Percentiles rank a stretch among this genome's conserved stretches.
These are phyloP conservation scores for Ochotona princeps DNA, from an alignment of 2,113 vertebrate genomes.

Conservation along the genomic window DNA sequence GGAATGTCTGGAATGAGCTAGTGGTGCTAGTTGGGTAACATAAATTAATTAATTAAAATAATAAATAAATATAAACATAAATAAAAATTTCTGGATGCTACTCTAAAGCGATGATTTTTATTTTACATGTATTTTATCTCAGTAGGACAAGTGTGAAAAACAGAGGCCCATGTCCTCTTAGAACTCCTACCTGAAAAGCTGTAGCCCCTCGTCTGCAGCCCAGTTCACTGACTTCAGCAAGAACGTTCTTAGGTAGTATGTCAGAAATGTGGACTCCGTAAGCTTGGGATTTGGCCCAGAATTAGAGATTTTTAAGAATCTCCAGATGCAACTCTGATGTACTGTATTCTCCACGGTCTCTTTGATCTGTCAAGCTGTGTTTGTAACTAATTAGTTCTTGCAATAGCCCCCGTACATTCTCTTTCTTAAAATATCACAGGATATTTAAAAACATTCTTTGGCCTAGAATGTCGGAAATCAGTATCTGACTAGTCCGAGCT, in stretches of 20 bases:
- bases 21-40: neutral
- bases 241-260: neutral
- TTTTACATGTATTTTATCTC: neutral
- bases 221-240: neutral
- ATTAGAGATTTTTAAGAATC: neutral
- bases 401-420: neutral
- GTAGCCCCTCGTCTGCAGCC: neutral
- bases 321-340: neutral
- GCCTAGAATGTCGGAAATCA: neutral
- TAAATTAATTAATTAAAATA: too few relatives aligned
- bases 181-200: neutral
- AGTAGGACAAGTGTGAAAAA: neutral
- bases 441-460: neutral
- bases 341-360: neutral
- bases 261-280: neutral
- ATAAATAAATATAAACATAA: too few relatives aligned
- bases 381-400: neutral
- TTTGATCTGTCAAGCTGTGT: neutral
- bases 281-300: neutral
- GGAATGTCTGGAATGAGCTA: neutral
- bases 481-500: neutral
- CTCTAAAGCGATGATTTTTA: neutral
- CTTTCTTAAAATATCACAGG: neutral
- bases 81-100: neutral
- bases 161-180: neutral